Percentiles rank a stretch among this genome's conserved stretches.
Evolutionary conservation across 2,113 vertebrate species (phyloP).

Genomic region (Octodon degus): DNA sequence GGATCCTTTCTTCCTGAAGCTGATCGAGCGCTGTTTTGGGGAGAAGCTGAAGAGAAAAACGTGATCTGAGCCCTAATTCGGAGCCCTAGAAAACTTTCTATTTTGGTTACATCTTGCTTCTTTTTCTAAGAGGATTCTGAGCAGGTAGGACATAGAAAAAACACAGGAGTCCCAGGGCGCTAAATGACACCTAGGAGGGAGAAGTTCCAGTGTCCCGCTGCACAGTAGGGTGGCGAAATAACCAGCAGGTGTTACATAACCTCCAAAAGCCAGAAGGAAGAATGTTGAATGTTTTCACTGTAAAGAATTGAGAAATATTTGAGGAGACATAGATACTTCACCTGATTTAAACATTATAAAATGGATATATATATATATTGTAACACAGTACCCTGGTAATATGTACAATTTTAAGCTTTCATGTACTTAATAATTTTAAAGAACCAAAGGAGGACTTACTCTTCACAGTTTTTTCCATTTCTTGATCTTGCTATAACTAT

Average conservation of each 20-base stretch:
- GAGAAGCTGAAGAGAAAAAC: neutral
- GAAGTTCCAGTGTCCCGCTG: neutral
- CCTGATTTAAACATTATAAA: neutral
- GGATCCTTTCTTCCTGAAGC: neutral
- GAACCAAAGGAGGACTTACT: neutral
- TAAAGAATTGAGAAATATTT: neutral
- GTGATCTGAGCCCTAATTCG: neutral
- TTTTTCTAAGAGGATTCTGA: neutral
- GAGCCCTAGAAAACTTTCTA: neutral
- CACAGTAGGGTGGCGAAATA: neutral
- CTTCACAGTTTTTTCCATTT: neutral
- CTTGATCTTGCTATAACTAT: neutral
- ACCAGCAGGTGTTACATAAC: neutral
- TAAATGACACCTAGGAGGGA: neutral
- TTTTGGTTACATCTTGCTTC: neutral
- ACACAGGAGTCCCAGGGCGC: neutral
- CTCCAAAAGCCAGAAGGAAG: neutral
- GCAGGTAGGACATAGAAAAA: neutral
- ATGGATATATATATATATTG: neutral
- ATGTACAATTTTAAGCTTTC: neutral
- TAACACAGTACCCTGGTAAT: neutral
- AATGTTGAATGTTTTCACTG: neutral
- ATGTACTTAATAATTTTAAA: neutral
- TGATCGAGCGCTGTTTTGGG: neutral
- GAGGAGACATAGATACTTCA: neutral